phyloP scores from a whole-genome alignment of 2,113 vertebrate species.

The Amazona guildingii region DNA sequence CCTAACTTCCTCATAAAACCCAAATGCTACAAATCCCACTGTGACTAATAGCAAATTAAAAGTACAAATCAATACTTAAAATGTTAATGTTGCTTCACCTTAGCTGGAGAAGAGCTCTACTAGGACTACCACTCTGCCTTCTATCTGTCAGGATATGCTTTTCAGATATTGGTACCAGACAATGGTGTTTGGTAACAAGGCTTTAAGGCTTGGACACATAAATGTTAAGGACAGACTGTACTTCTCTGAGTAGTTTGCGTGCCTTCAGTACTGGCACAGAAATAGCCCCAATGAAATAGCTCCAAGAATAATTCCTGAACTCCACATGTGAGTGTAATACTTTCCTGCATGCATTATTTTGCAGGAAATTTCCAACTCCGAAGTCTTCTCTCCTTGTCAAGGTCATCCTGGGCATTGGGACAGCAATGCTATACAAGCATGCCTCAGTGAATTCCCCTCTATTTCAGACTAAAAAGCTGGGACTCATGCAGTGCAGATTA shows the following conservation, averaged over 20 bases:
- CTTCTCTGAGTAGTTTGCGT: not conserved
- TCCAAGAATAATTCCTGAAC: not conserved
- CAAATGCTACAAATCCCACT: not conserved
- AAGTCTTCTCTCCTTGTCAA: slow-evolving; percentile 38
- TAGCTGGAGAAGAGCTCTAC: not conserved
- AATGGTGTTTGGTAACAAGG: not conserved
- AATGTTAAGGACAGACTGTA: not conserved
- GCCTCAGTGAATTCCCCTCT: not conserved
- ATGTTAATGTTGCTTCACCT: not conserved
- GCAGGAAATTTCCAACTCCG: not conserved
- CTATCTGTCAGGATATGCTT: not conserved
- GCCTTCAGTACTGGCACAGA: not conserved
- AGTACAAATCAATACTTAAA: not conserved
- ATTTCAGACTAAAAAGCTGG: slow-evolving; percentile 17
- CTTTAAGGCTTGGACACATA: not conserved
- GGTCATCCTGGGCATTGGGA: slow-evolving; percentile 9
- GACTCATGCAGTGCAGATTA: slow-evolving; percentile 21
- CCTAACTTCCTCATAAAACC: not conserved
- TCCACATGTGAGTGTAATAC: not conserved
- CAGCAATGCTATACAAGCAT: not conserved
- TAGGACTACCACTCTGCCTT: not conserved
- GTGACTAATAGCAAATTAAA: not conserved
- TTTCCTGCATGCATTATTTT: not conserved
- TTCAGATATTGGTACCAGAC: not conserved
- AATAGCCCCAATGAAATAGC: not conserved